Percentiles rank a stretch among this genome's conserved stretches.
phyloP scores from a whole-genome alignment of 2,888 invertebrate genomes.

The Noctuana brunneofusca region DNA sequence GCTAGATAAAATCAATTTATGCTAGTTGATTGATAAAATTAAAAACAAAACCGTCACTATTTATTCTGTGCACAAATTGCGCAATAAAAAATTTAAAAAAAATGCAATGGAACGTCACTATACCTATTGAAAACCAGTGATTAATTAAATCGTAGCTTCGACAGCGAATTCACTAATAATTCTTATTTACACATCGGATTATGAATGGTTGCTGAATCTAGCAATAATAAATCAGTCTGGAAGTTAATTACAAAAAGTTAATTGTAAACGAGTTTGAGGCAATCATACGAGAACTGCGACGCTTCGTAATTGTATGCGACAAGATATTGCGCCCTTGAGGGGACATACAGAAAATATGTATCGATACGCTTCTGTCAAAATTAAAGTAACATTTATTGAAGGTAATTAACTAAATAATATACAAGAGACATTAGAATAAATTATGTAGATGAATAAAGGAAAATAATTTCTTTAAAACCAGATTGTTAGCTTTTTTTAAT shows the following conservation, averaged over 20 bases:
- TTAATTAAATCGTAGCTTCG: constrained; percentile 1
- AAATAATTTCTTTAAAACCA: background rate
- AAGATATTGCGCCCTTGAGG: background rate
- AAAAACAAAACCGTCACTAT: background rate
- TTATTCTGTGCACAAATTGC: background rate
- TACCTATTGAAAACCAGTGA: background rate
- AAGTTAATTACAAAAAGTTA: constrained; percentile 25
- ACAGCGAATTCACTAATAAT: background rate
- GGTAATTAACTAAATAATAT: no score
- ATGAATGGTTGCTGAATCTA: constrained; percentile 11
- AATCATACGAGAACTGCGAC: constrained; percentile 26
- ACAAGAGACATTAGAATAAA: background rate
- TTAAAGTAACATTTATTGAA: background rate
- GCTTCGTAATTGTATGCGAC: constrained; percentile 11
- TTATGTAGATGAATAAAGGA: background rate
- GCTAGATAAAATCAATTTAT: constrained; percentile 20
- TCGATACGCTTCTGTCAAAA: background rate
- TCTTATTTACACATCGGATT: constrained; percentile 2
- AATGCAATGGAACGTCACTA: background rate
- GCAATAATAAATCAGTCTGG: constrained; percentile 20
- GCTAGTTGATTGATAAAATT: background rate
- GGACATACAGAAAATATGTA: constrained; percentile 2
- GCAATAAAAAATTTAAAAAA: no score
- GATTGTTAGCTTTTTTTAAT: background rate
- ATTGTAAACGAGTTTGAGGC: constrained; percentile 24